Conservation (phyloP, 2,888 invertebrate species). For the Limnephilus rhombicus region DNA sequence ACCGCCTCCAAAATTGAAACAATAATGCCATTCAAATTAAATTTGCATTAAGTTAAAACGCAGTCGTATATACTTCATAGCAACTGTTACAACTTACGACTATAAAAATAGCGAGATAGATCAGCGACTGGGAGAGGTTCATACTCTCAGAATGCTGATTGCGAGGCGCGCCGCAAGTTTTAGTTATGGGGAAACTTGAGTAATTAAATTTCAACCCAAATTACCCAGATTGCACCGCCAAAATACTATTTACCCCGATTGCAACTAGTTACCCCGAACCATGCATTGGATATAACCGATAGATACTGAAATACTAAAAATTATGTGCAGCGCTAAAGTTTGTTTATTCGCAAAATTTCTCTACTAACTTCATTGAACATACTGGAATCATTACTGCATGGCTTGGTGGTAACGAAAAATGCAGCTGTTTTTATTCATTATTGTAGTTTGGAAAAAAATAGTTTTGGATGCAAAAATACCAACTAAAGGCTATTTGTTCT, state of each 20-base stretch:
- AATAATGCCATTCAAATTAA: not conserved
- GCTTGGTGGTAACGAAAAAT: not conserved
- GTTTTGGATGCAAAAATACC: not conserved
- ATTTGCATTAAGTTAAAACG: not conserved
- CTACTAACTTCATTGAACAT: not conserved
- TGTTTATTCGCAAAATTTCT: not conserved
- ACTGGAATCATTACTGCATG: not conserved
- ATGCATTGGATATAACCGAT: not conserved
- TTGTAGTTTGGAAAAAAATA: too few relatives aligned
- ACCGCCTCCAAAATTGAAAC: too few relatives aligned
- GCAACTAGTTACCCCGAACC: not conserved
- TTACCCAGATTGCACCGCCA: constrained; percentile 17
- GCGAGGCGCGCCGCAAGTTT: not conserved
- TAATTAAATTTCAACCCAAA: constrained; percentile 35
- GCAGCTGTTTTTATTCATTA: not conserved
- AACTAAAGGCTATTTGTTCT: not conserved
- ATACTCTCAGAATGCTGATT: not conserved
- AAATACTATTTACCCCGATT: constrained; percentile 8
- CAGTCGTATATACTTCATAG: not conserved
- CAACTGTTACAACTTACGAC: not conserved
- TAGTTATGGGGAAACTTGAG: constrained; percentile 15
- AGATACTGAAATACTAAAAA: not conserved
- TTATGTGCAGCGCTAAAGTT: not conserved
- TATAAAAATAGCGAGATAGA: not conserved
- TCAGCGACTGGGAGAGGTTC: not conserved